These are phyloP conservation scores for Pachypeltis micranthus DNA, from an alignment of 1,140 invertebrate species.

Conservation along the genomic window DNA sequence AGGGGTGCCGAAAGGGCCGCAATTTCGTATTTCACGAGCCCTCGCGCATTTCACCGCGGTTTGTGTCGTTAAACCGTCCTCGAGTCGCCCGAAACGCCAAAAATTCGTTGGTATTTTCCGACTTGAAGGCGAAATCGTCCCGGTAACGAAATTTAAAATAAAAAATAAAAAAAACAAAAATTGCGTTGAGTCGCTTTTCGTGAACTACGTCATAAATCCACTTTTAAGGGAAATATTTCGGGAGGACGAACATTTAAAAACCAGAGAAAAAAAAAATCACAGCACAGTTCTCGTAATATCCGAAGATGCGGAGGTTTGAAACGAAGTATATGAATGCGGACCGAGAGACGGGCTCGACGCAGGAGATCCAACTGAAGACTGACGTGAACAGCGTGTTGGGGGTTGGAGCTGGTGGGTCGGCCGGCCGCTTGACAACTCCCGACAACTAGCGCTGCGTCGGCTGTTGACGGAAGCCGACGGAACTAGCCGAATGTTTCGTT, in stretches of 20 bases:
- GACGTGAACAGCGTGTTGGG: neutral
- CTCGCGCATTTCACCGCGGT: neutral
- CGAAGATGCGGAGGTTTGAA: neutral
- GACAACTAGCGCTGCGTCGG: neutral
- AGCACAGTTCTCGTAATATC: slow-evolving; percentile 3
- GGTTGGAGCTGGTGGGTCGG: neutral
- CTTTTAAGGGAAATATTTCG: too few species aligned
- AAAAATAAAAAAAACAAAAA: neutral
- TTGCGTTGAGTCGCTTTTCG: too few species aligned
- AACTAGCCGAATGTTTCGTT: neutral
- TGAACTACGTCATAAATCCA: neutral
- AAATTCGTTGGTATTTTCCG: neutral
- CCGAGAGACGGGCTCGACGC: neutral
- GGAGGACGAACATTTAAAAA: too few species aligned
- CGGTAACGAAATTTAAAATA: neutral
- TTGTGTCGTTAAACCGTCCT: too few species aligned
- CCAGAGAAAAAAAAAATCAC: slow-evolving; percentile 3
- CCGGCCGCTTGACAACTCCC: too few species aligned
- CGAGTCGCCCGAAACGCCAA: too few species aligned
- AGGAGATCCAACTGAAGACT: slow-evolving; percentile 8
- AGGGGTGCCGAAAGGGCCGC: neutral
- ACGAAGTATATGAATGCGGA: neutral
- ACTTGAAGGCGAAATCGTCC: too few species aligned
- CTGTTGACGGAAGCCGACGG: neutral
- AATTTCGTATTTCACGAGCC: neutral